A percentile compares a stretch with the other conserved stretches of the same genome.
These are phyloP conservation scores for Cheilosia grossa DNA, from an alignment of 2,888 invertebrate species.

Conservation along the genomic window DNA sequence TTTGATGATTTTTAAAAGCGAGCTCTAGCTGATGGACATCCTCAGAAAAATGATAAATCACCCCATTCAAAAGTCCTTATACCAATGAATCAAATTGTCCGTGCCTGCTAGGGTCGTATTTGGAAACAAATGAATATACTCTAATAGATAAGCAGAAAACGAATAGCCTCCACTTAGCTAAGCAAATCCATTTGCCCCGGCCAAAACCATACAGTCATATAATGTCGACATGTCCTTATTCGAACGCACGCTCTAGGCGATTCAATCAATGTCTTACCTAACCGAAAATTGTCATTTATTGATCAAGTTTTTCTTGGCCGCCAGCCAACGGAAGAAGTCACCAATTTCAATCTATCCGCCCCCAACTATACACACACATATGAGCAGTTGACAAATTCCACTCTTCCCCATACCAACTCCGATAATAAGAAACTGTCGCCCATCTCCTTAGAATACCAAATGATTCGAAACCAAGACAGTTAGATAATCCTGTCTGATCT, in stretches of 20 bases:
- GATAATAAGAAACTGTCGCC: constrained; percentile 64
- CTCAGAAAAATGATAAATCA: no score
- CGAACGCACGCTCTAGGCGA: not conserved
- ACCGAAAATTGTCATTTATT: constrained; percentile 47
- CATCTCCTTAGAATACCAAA: constrained; percentile 65
- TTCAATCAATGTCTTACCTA: constrained; percentile 25
- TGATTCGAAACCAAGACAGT: constrained; percentile 73
- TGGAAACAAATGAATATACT: not conserved
- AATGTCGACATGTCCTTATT: constrained; percentile 21
- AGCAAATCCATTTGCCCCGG: not conserved
- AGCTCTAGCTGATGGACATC: no score
- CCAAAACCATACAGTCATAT: constrained; percentile 12
- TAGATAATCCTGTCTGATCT: constrained; percentile 72
- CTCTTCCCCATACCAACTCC: constrained; percentile 43
- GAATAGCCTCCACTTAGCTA: not conserved
- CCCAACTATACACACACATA: not conserved
- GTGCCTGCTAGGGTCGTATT: no score
- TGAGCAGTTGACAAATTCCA: constrained; percentile 53
- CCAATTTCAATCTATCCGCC: constrained; percentile 20
- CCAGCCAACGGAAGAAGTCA: constrained; percentile 41
- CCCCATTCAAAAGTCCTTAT: no score
- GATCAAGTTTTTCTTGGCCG: constrained; percentile 49
- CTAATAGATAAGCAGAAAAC: no score
- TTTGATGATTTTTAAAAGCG: no score
- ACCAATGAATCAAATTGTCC: no score